Evolutionary conservation across 2,888 invertebrate genomes (phyloP).

Genomic region (Cephus pygmeus): DNA sequence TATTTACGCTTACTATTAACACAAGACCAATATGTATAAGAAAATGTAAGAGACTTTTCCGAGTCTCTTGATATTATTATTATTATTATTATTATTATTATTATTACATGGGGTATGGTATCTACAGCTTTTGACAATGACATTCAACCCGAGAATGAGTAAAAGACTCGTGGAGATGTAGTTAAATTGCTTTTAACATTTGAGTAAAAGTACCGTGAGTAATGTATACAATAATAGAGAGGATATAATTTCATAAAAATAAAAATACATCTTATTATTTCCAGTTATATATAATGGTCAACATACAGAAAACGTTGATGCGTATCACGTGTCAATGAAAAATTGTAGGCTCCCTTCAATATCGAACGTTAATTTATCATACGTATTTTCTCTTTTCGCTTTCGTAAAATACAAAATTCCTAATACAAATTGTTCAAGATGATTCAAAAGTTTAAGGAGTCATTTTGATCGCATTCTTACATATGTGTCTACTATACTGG

Average conservation of each 20-base stretch:
- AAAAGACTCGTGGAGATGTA: not conserved
- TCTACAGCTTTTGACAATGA: conserved; percentile 5
- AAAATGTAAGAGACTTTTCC: not conserved
- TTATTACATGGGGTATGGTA: conserved; percentile 7
- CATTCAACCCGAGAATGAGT: not conserved
- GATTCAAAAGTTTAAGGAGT: not conserved
- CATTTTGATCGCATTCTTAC: not conserved
- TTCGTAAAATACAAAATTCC: not conserved
- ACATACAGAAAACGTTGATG: not conserved
- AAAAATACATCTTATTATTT: not conserved
- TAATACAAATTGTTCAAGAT: not conserved
- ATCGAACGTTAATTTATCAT: not conserved
- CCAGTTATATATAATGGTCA: not conserved
- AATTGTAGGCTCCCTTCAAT: not conserved
- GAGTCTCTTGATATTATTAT: not conserved
- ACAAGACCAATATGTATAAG: conserved; percentile 3
- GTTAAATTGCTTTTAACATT: not conserved
- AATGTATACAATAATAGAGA: not conserved
- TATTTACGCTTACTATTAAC: not conserved
- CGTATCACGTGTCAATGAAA: not conserved
- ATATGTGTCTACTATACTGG: not conserved
- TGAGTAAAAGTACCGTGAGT: not conserved
- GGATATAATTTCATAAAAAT: not conserved
- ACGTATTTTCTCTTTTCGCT: not conserved
- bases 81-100: not conserved